phyloP scores from a whole-genome alignment of 2,113 vertebrate genomes.

The Pseudorhombus dupliciocellatus region DNA sequence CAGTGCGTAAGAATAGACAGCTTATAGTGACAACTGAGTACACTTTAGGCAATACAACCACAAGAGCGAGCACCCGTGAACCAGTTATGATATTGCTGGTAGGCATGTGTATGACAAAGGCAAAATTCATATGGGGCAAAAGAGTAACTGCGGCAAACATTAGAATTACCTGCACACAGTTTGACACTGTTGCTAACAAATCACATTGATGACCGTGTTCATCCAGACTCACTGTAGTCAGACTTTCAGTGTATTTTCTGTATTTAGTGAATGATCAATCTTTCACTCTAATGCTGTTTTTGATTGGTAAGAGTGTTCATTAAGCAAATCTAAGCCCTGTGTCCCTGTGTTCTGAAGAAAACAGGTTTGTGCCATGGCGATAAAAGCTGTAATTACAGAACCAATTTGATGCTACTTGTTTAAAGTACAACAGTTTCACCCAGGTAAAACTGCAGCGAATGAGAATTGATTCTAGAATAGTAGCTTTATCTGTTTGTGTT shows the following conservation, averaged over 20 bases:
- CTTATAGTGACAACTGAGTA: conserved; percentile 1
- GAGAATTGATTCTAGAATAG: no score
- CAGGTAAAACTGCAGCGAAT: no score
- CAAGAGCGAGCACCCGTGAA: neutral
- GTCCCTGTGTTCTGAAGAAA: no score
- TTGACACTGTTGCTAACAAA: neutral
- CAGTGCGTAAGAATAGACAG: conserved; percentile 44
- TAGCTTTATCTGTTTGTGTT: no score
- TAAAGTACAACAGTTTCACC: no score
- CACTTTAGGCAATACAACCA: conserved; percentile 14
- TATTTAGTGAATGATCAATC: neutral
- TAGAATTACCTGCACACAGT: neutral
- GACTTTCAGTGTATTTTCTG: neutral
- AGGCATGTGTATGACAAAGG: neutral
- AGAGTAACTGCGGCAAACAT: neutral
- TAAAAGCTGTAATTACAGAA: no score
- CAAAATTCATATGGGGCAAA: neutral
- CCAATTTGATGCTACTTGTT: no score
- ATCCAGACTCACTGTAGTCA: neutral
- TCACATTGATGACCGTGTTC: neutral
- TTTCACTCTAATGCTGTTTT: no score
- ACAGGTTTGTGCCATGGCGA: no score
- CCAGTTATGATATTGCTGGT: neutral
- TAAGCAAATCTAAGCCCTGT: no score
- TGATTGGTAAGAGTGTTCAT: no score